Conservation (phyloP, 2,888 invertebrate species). For the Napeogenes sylphis region DNA sequence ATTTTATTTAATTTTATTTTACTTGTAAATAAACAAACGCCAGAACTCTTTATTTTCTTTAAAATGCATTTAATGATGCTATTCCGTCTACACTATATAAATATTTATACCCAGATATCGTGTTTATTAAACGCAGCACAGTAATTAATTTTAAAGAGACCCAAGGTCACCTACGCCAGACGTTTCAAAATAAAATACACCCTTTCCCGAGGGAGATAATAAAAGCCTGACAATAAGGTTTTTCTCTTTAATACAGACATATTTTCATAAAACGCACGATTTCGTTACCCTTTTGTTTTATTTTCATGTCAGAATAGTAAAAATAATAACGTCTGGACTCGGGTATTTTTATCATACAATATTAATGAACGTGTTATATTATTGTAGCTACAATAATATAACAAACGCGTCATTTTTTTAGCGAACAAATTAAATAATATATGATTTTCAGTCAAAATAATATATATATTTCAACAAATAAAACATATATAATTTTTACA, state of each 20-base stretch:
- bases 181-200: not conserved
- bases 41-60: not conserved
- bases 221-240: slow-evolving; percentile 27
- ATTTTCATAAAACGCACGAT: slow-evolving; percentile 9
- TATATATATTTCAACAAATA: too few species aligned
- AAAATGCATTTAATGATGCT: too few species aligned
- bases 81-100: not conserved
- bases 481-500: too few species aligned
- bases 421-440: too few species aligned
- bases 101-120: not conserved
- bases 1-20: not conserved
- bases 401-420: too few species aligned
- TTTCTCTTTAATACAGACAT: slow-evolving; percentile 26
- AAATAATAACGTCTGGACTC: not conserved
- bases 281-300: slow-evolving; percentile 1
- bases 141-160: not conserved
- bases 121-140: not conserved
- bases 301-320: not conserved
- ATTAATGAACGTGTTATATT: too few species aligned
- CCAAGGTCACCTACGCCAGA: not conserved
- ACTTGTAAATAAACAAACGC: not conserved
- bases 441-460: too few species aligned
- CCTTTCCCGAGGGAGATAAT: slow-evolving; percentile 44
- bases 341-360: not conserved
- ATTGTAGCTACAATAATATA: too few species aligned